Evolutionary conservation across 2,797 vertebrate genomes (phyloP).

Genomic region (Acrossocheilus fasciatus): DNA sequence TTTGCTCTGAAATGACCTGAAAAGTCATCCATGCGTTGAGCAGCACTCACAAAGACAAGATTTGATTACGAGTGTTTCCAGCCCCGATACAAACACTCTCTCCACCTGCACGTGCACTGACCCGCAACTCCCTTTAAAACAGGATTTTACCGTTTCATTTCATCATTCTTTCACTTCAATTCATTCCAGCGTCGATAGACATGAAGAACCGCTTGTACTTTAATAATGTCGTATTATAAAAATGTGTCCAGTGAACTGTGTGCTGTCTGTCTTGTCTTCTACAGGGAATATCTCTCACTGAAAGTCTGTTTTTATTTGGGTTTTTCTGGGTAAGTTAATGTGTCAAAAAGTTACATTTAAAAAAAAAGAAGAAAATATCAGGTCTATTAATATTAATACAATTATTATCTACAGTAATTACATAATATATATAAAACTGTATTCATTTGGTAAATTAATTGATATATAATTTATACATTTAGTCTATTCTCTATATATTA

Average conservation of each 20-base stretch:
- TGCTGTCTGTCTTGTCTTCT: background rate
- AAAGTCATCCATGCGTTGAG: conserved; percentile 2
- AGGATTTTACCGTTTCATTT: background rate
- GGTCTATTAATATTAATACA: background rate
- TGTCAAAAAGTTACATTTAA: background rate
- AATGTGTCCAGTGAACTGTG: conserved; percentile 11
- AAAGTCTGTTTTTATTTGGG: background rate
- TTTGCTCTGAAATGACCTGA: conserved; percentile 7
- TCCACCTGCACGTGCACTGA: conserved; percentile 2
- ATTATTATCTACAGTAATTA: too few species aligned
- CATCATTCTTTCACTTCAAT: background rate
- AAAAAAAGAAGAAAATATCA: background rate
- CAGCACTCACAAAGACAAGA: conserved; percentile 1
- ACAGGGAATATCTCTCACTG: background rate
- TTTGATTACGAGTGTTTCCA: background rate
- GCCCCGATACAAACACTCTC: conserved; percentile 1
- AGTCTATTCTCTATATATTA: background rate
- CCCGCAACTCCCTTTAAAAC: background rate
- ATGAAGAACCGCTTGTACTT: background rate
- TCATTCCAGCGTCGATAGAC: background rate
- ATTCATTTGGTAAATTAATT: too few species aligned
- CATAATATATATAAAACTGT: too few species aligned
- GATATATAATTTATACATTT: background rate
- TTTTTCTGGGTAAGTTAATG: background rate
- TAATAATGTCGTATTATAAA: conserved; percentile 6